phyloP scores from a whole-genome alignment of 2,888 invertebrate genomes.

The Tenodera sinensis region DNA sequence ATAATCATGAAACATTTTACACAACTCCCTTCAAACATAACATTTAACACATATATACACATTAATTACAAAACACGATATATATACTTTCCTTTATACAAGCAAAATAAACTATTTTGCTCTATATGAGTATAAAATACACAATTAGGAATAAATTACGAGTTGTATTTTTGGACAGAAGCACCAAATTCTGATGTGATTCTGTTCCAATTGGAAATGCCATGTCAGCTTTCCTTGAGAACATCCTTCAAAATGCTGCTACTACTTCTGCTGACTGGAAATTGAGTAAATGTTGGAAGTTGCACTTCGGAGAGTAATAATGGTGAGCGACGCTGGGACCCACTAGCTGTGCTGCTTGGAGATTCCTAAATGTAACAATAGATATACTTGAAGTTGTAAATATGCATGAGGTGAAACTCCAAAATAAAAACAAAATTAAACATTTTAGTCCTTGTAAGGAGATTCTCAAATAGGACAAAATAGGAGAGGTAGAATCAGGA shows the following conservation, averaged over 20 bases:
- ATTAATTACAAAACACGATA: neutral
- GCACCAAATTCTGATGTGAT: neutral
- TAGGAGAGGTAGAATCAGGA: no score
- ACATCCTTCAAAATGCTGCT: slow-evolving; percentile 62
- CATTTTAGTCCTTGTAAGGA: neutral
- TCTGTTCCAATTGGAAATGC: neutral
- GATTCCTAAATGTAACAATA: slow-evolving; percentile 30
- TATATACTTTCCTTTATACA: neutral
- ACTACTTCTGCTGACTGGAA: slow-evolving; percentile 54
- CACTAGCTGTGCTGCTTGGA: slow-evolving; percentile 23
- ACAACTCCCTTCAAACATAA: neutral
- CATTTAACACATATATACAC: neutral
- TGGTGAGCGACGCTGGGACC: slow-evolving; percentile 46
- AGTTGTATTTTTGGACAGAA: neutral
- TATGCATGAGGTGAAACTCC: no score
- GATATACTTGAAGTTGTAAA: neutral
- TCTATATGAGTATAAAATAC: neutral
- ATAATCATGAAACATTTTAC: no score
- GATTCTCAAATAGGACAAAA: neutral
- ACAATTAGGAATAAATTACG: neutral
- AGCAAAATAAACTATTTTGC: neutral
- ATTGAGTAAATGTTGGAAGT: slow-evolving; percentile 55
- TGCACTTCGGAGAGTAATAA: slow-evolving; percentile 51
- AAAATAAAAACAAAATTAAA: no score
- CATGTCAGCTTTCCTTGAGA: slow-evolving; percentile 47